Base-by-base conservation (phyloP, 1,140 invertebrate species). In the Theocolax elegans region DNA sequence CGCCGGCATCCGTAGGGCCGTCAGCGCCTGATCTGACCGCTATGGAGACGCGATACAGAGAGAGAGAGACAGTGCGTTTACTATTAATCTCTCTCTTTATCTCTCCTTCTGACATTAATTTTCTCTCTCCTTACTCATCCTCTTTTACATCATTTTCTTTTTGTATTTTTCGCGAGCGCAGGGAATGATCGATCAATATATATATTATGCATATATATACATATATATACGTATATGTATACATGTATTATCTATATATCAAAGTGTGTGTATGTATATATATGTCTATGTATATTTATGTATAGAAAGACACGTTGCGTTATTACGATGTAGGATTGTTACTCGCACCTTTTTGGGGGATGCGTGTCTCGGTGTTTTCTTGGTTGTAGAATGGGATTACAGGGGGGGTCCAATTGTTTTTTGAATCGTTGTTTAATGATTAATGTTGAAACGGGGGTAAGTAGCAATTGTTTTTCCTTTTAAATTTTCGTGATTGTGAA, bases 1-100 rank as follows among this genome's bases (percentile, higher is more conserved):
- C 62, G 62, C 53, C 27, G 54, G 69, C 54, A 65, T 66, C 44
- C 72, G 72, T 15, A 65, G 63, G 38, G 62, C 67, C 44, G 72
- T 70, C 23, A 70, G 67, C 63, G 53, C 72, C 31, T 73, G 44
- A 66, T 17, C 23, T 21, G 21, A 21, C 19, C 62, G 62, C n/a
- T n/a, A 40, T 8, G 62, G 6, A 7, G 13, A 25, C 31, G 1
- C 35, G 10, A 21, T 19, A 23, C 7, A 13, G 46, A 25, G 23
- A 25, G 48, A 21, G 60, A 38, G 46, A 10, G 25, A 19, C 3
- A 17, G 51, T n/a, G n/a, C n/a, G n/a, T n/a, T n/a, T n/a, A n/a
- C n/a, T n/a, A n/a, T n/a, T n/a, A n/a, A n/a, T n/a, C n/a, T n/a
- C n/a, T n/a, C n/a, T n/a, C n/a, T n/a, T n/a, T n/a, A n/a, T n/a